Base-by-base conservation (phyloP, 2,888 invertebrate genomes). In the Polydrusus cervinus region DNA sequence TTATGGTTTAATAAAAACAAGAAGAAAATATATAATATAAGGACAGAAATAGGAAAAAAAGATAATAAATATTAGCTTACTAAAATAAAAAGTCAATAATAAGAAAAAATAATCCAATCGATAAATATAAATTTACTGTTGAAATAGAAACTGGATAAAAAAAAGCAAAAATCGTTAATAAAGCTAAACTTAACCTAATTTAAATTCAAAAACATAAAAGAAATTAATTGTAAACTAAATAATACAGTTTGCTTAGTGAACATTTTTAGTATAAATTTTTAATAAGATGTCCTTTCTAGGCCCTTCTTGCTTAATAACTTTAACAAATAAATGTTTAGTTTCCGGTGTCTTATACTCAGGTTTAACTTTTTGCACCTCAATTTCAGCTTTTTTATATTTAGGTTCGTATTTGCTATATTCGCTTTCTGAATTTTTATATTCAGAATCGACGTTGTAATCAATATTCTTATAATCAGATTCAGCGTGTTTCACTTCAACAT, bases 301-400 rank as follows among this genome's bases (percentile, higher is more conserved):
- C 11, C 40, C 40, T 30, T 55, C 30, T 14, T 57, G 57, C 14
- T 57, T 57, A 34, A 57, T 34, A 14, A 57, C 57, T 57, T 57
- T 57, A 14, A 57, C 34, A 14, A 57, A 9, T 25, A 57, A 34
- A 0, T 57, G 34, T 57, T 34, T 34, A 9, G 14, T 25, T 25
- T 25, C 25, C 3, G 25, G 25, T 25, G 25, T 25, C 25, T 25
- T 25, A 25, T 25, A 7, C 34, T 57, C 34, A 34, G 14, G 10
- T 30, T 55, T 30, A 30, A 14, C 9, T n/a, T 34, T 30, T 34
- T 55, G 3, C 1, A 34, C 14, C 30, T 34, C 55, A 14, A 34
- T 9, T 57, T 34, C 16, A 9, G 34, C 14, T 11, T 30, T 7
- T n/a, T 53, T 53, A 30, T 30, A 0, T 14, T 57, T 34, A 57